phyloP scores from a whole-genome alignment of 2,888 invertebrate species.

The Cordilura impudica region DNA sequence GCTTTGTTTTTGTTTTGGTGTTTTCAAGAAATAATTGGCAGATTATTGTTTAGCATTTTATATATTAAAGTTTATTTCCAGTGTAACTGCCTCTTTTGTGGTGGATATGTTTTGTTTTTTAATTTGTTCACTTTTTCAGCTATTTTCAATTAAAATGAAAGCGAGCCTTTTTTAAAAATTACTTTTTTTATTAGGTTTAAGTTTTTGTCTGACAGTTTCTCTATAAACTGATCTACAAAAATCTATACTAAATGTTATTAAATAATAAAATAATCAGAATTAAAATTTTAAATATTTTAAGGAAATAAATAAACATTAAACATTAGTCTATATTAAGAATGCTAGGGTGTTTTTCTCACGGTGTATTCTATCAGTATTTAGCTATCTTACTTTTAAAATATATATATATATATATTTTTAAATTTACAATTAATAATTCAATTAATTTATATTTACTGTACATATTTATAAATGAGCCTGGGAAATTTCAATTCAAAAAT shows the following conservation, averaged over 20 bases:
- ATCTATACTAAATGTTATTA: too few relatives aligned
- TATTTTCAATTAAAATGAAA: background rate
- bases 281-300: background rate
- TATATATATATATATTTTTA: slow-evolving; percentile 2
- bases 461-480: background rate
- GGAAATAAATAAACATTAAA: slow-evolving; percentile 1
- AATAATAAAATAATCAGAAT: background rate
- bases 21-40: slow-evolving; percentile 32
- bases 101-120: slow-evolving; percentile 38
- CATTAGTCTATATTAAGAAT: background rate
- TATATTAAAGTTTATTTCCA: background rate
- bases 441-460: background rate
- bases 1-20: slow-evolving; percentile 41
- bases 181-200: slow-evolving; percentile 10
- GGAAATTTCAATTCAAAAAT: too few relatives aligned
- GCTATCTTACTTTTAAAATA: background rate
- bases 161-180: slow-evolving; percentile 27
- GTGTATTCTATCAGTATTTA: slow-evolving; percentile 6
- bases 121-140: slow-evolving; percentile 8
- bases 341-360: background rate
- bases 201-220: slow-evolving; percentile 44
- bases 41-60: background rate
- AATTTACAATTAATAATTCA: background rate
- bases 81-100: slow-evolving; percentile 19
- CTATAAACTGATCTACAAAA: slow-evolving; percentile 27